Percentiles rank a stretch among this genome's conserved stretches.
Evolutionary conservation across 2,113 vertebrate species (phyloP).

Genomic region (Hucho hucho): DNA sequence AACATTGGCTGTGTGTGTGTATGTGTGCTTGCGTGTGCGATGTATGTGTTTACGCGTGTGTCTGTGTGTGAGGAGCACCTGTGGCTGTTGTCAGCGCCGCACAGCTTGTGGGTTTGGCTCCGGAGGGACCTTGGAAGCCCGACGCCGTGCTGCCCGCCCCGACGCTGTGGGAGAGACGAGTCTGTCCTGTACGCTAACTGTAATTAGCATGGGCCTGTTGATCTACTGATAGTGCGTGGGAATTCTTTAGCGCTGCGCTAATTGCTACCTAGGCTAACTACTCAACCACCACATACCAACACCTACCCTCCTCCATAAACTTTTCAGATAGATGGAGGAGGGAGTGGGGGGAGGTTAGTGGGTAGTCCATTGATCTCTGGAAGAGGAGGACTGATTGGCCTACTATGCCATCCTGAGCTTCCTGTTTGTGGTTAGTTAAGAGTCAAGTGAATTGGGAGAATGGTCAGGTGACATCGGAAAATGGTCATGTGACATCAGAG

Average conservation of each 20-base stretch:
- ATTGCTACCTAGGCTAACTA: constrained; percentile 69
- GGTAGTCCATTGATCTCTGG: constrained; percentile 16
- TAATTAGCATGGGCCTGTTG: constrained; percentile 80
- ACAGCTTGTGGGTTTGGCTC: constrained; percentile 58
- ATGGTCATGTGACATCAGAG: too few relatives aligned
- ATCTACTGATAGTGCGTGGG: constrained; percentile 77
- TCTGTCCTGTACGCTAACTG: constrained; percentile 69
- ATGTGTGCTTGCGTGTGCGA: too few relatives aligned
- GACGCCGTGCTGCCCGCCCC: constrained; percentile 22
- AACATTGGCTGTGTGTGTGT: too few relatives aligned
- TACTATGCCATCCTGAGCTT: neutral
- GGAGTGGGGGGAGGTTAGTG: constrained; percentile 20
- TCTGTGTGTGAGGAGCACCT: constrained; percentile 58
- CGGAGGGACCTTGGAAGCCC: constrained; percentile 51
- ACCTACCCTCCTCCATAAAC: constrained; percentile 12
- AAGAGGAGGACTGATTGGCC: neutral
- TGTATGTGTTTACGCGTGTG: constrained; percentile 44
- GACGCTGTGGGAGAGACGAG: constrained; percentile 57
- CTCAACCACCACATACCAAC: constrained; percentile 25
- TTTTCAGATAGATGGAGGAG: neutral
- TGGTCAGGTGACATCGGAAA: too few relatives aligned
- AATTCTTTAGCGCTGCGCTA: constrained; percentile 76
- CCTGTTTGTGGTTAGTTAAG: neutral
- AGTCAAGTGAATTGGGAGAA: too few relatives aligned
- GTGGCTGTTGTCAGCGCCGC: constrained; percentile 60